Base-by-base conservation (phyloP, 1,140 invertebrate species). In the Aphelenchoides besseyi region DNA sequence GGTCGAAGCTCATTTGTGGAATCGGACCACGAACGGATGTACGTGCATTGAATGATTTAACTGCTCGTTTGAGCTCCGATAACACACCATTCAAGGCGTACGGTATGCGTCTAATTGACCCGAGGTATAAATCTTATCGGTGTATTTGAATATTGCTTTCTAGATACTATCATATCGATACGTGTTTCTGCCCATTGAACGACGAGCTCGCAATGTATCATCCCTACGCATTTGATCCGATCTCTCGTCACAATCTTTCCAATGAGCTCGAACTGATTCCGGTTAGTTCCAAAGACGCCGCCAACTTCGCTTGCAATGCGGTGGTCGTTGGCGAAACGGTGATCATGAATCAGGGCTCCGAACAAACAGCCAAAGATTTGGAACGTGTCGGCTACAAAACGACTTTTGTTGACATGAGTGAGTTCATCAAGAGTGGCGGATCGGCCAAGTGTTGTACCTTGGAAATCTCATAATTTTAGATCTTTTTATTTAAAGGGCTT, bases 121-220 rank as follows among this genome's bases (percentile, higher is more conserved):
- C 80, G 1, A 75, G 79, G 79, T 80, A n/a, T n/a, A n/a, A 48
- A 67, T 16, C 16, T 64, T 54, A 5, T 35, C 3, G 55, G n/a
- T n/a, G 1, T 75, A 3, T 66, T 3, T 74, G 16, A 35, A 26
- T 69, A 1, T 79, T 28, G 52, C 48, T 55, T 77, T 74, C 33
- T 55, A 82, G 81, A 28, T 83, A 83, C 69, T 84, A 83, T 59
- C 82, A 83, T 57, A 83, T 83, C 41, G 82, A 83, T 71, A 83
- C 81, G 0, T 83, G 81, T 36, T 85, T 83, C 69, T 83, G 82
- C 55, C 82, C 82, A 33, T 67, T 83, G 2, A 78, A 67, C 61
- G 76, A 77, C 8, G 74, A 85, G 32, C 16, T 82, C 1, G 82
- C 83, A 1, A 69, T 83, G 35, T 84, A 77, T 33, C 83, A 82